These are phyloP conservation scores for Encarsia formosa DNA, from an alignment of 2,888 invertebrate species.

Conservation along the genomic window DNA sequence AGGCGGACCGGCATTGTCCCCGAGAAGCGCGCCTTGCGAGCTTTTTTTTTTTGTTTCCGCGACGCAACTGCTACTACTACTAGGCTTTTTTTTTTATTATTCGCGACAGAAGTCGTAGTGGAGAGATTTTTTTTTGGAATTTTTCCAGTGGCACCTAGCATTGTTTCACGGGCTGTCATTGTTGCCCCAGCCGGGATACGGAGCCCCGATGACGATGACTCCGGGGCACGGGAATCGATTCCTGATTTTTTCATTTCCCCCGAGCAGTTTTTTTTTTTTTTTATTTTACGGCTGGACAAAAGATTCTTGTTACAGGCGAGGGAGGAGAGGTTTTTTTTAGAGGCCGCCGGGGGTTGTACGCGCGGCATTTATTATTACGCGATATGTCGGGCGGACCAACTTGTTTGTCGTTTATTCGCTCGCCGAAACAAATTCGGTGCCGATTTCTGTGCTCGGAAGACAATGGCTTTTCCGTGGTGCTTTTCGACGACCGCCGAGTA, in stretches of 20 bases:
- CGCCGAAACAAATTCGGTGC: neutral
- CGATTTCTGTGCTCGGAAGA: neutral
- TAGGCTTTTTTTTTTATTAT: slow-evolving; percentile 47
- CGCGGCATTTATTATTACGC: neutral
- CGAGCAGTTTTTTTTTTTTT: neutral
- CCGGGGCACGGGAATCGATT: neutral
- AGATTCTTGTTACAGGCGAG: too few relatives aligned
- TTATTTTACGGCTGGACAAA: neutral
- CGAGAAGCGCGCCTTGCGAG: slow-evolving; percentile 45
- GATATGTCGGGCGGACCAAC: neutral
- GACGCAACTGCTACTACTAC: slow-evolving; percentile 8
- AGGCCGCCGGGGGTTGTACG: neutral
- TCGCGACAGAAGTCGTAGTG: too few relatives aligned
- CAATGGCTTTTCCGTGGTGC: neutral
- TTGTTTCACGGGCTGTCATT: slow-evolving; percentile 52
- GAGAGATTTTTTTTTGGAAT: slow-evolving; percentile 52
- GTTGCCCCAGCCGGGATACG: too few relatives aligned
- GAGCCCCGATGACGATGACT: too few relatives aligned
- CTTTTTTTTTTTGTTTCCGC: slow-evolving; percentile 28
- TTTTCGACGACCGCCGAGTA: too few relatives aligned
- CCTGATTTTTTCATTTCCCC: neutral
- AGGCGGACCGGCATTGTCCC: slow-evolving; percentile 50
- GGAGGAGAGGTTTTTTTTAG: too few relatives aligned
- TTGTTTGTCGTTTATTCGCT: neutral
- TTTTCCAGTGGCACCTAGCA: slow-evolving; percentile 52